Evolutionary conservation across 2,888 invertebrate species (phyloP).

Genomic region (Dinocampus coccinellae): DNA sequence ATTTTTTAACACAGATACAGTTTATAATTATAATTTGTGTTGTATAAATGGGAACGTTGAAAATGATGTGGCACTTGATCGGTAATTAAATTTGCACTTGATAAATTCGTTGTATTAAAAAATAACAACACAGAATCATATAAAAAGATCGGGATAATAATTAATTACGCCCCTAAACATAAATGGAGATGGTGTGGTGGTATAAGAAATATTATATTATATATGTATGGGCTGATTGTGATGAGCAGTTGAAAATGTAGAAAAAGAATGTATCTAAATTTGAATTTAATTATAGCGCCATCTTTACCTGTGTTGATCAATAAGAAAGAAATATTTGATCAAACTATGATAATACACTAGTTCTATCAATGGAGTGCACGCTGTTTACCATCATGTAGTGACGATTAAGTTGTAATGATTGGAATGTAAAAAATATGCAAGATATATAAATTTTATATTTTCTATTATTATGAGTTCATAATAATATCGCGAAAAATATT

Average conservation of each 20-base stretch:
- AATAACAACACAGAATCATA: background rate
- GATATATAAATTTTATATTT: too few relatives aligned
- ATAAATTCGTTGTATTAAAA: conserved; percentile 4
- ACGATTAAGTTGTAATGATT: too few relatives aligned
- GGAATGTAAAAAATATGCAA: too few relatives aligned
- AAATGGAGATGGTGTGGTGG: conserved; percentile 10
- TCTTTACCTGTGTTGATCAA: background rate
- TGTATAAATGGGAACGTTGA: background rate
- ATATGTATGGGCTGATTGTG: background rate
- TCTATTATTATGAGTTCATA: too few relatives aligned
- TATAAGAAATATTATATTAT: background rate
- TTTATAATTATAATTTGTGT: background rate
- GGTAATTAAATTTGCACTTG: background rate
- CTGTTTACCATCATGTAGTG: too few relatives aligned
- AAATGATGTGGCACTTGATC: background rate
- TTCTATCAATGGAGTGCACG: too few relatives aligned
- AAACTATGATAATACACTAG: too few relatives aligned
- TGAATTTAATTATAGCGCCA: background rate
- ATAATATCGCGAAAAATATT: too few relatives aligned
- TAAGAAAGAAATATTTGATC: background rate
- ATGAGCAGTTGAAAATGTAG: background rate
- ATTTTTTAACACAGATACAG: background rate
- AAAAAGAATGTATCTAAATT: background rate
- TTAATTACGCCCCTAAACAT: conserved; percentile 47
- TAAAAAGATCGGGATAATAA: conserved; percentile 27